A percentile compares a stretch with the other conserved stretches of the same genome.
Evolutionary conservation across 37 sponge, comb jelly and placozoan species (phyloP).

Genomic region (Geodia barretti): DNA sequence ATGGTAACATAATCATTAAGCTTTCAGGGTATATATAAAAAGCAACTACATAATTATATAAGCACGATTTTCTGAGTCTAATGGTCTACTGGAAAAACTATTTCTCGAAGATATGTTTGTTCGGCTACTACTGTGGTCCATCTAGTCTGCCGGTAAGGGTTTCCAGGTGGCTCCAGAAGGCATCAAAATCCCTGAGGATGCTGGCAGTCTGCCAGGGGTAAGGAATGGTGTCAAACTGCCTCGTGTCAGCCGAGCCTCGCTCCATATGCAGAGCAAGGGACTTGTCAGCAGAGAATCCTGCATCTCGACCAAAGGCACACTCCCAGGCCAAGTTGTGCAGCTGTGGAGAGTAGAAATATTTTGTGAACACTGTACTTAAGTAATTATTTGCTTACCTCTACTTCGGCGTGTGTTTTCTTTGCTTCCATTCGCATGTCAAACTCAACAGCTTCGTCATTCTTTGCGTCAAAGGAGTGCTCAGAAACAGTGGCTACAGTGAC

Average conservation of each 20-base stretch:
- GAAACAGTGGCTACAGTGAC: neutral
- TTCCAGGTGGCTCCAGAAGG: neutral
- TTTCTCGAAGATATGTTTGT: no score
- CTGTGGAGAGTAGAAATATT: neutral
- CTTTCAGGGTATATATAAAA: no score
- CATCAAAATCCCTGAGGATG: constrained; percentile 7
- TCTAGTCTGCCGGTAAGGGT: neutral
- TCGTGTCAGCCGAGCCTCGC: neutral
- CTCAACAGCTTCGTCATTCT: neutral
- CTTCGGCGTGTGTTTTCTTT: neutral
- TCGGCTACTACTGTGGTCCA: no score
- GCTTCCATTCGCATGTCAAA: constrained; percentile 2
- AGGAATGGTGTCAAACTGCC: neutral
- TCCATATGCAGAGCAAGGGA: constrained; percentile 15
- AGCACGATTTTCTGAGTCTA: no score
- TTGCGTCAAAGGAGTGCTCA: neutral
- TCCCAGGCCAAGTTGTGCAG: constrained; percentile 8
- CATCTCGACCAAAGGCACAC: constrained; percentile 15
- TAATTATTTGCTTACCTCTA: neutral
- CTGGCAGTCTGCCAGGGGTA: neutral
- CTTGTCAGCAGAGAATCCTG: constrained; percentile 7
- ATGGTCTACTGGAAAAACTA: no score
- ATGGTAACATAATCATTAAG: no score
- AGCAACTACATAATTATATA: no score
- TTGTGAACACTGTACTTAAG: neutral